Evolutionary conservation across 2,113 vertebrate genomes (phyloP).

Genomic region (Rhagologus leucostigma): DNA sequence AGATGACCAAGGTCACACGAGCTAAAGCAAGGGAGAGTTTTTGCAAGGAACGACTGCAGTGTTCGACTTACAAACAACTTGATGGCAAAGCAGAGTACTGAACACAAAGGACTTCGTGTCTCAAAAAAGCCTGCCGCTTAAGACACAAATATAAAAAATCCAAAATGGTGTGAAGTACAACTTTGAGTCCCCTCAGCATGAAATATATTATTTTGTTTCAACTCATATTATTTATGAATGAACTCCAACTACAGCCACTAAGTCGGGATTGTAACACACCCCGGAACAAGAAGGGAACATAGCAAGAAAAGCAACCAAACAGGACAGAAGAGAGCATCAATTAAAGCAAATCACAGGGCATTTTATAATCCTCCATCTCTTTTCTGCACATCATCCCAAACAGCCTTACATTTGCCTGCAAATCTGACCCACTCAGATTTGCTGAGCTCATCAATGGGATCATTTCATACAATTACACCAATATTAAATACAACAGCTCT

Average conservation of each 20-base stretch:
- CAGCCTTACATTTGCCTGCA: not conserved
- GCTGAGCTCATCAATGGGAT: not conserved
- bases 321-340: not conserved
- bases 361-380: not conserved
- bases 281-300: not conserved
- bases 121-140: not conserved
- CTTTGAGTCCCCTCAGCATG: not conserved
- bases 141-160: not conserved
- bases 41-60: not conserved
- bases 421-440: not conserved
- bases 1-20: not conserved
- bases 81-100: not conserved
- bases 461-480: not conserved
- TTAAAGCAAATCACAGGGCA: not conserved
- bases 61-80: not conserved
- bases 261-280: not conserved
- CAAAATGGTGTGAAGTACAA: not conserved
- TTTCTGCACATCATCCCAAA: not conserved
- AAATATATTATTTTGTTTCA: not conserved
- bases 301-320: not conserved
- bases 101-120: not conserved
- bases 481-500: not conserved
- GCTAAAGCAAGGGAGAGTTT: not conserved
- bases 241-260: not conserved
- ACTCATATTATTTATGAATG: not conserved